Conservation (phyloP, 2,888 invertebrate genomes). For the Myopa tessellatipennis region DNA sequence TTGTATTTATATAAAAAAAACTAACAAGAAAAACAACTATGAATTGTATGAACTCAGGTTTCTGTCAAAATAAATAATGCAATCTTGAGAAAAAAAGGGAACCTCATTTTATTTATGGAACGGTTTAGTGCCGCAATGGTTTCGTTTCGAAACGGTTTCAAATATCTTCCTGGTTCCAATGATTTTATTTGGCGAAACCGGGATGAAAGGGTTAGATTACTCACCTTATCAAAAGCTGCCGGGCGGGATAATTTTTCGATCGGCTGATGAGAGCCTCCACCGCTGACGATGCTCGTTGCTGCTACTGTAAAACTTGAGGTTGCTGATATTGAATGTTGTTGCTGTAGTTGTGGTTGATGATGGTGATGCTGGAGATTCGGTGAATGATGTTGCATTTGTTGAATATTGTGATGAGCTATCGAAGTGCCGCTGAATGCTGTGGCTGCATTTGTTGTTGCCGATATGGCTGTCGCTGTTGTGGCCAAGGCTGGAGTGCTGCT, state of each 20-base stretch:
- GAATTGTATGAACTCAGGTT: not conserved
- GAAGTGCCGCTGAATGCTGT: slow-evolving; percentile 59
- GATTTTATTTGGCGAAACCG: too few species aligned
- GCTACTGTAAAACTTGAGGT: slow-evolving; percentile 52
- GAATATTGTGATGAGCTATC: slow-evolving; percentile 51
- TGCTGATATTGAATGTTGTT: slow-evolving; percentile 24
- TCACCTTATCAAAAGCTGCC: slow-evolving; percentile 80
- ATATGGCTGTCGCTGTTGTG: slow-evolving; percentile 56
- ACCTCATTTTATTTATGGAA: too few species aligned
- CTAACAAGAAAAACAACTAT: not conserved
- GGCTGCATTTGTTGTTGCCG: slow-evolving; percentile 57
- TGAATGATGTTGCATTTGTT: slow-evolving; percentile 42
- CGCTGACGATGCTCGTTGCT: slow-evolving; percentile 48
- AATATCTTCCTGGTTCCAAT: not conserved
- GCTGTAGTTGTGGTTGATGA: slow-evolving; percentile 33
- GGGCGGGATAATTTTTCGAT: slow-evolving; percentile 71
- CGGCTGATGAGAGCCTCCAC: slow-evolving; percentile 54
- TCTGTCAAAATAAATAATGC: not conserved
- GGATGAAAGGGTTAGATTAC: not conserved
- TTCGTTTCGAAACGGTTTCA: not conserved
- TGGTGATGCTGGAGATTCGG: slow-evolving; percentile 39
- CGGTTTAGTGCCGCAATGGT: too few species aligned
- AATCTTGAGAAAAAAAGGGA: not conserved
- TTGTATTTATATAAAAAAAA: not conserved
- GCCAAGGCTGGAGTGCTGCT: slow-evolving; percentile 52